A percentile compares a stretch with the other conserved stretches of the same genome.
These are phyloP conservation scores for Dicycla oo DNA, from an alignment of 2,888 invertebrate species.

Conservation along the genomic window DNA sequence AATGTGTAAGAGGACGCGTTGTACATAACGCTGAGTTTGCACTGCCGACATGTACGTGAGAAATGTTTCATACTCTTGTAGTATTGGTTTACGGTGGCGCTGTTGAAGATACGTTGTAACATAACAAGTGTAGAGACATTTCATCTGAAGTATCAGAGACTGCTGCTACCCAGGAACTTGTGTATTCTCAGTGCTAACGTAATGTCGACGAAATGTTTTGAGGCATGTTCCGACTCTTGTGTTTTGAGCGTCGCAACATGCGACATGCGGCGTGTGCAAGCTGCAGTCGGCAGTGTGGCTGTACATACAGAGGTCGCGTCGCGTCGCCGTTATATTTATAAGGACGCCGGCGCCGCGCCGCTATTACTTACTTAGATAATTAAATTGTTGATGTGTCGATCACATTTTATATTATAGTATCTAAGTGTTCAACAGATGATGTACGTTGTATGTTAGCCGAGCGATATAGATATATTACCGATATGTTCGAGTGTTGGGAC, in stretches of 20 bases:
- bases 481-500: constrained; percentile 81
- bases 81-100: constrained; percentile 46
- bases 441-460: constrained; percentile 70
- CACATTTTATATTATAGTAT: constrained; percentile 78
- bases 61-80: constrained; percentile 45
- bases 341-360: constrained; percentile 54
- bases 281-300: constrained; percentile 10
- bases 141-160: constrained; percentile 29
- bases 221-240: constrained; percentile 26
- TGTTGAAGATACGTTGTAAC: constrained; percentile 51
- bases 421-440: constrained; percentile 82
- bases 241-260: constrained; percentile 27
- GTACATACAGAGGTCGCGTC: constrained; percentile 39
- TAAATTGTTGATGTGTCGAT: constrained; percentile 81
- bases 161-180: constrained; percentile 47
- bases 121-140: constrained; percentile 47
- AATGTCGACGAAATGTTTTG: constrained; percentile 19
- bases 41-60: constrained; percentile 39
- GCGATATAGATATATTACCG: constrained; percentile 66
- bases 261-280: constrained; percentile 26
- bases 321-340: constrained; percentile 58
- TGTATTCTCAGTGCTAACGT: constrained; percentile 47
- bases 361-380: constrained; percentile 74
- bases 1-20: constrained; percentile 58
- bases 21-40: constrained; percentile 54